A percentile compares a stretch with the other conserved stretches of the same genome.
phyloP scores from a whole-genome alignment of 2,888 invertebrate genomes.

The Rhagonycha lutea region DNA sequence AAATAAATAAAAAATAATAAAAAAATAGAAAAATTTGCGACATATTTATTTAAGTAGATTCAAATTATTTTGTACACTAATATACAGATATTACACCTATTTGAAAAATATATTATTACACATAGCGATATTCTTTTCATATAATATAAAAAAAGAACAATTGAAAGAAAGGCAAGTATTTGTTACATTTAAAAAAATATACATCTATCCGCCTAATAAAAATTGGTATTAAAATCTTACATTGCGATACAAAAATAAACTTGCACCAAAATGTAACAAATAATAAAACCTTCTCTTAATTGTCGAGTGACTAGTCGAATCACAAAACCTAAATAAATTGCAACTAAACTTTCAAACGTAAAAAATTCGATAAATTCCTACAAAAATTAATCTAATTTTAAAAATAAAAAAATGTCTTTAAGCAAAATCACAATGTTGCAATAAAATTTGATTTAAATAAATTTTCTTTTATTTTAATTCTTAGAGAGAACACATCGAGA shows the following conservation, averaged over 20 bases:
- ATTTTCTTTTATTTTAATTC: conserved; percentile 8
- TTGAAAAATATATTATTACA: conserved; percentile 37
- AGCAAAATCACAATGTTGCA: neutral
- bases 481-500: conserved; percentile 13
- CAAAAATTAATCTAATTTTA: conserved; percentile 14
- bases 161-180: conserved; percentile 27
- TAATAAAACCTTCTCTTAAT: conserved; percentile 31
- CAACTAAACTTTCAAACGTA: conserved; percentile 31
- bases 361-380: conserved; percentile 8
- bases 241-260: conserved; percentile 38
- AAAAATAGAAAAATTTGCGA: conserved; percentile 3
- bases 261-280: conserved; percentile 31
- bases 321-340: conserved; percentile 49
- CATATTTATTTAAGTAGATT: conserved; percentile 35
- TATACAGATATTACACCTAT: conserved; percentile 44
- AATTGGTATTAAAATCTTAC: conserved; percentile 17
- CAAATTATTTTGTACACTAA: conserved; percentile 51
- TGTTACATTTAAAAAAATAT: conserved; percentile 10
- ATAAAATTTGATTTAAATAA: neutral
- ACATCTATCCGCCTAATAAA: conserved; percentile 6
- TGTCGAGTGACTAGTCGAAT: conserved; percentile 53
- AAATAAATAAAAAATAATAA: no score
- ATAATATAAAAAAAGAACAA: conserved; percentile 26
- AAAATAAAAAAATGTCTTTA: conserved; percentile 4
- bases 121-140: conserved; percentile 27